Conservation (phyloP, 1,140 invertebrate genomes). For the Proctacanthus coquilletti region DNA sequence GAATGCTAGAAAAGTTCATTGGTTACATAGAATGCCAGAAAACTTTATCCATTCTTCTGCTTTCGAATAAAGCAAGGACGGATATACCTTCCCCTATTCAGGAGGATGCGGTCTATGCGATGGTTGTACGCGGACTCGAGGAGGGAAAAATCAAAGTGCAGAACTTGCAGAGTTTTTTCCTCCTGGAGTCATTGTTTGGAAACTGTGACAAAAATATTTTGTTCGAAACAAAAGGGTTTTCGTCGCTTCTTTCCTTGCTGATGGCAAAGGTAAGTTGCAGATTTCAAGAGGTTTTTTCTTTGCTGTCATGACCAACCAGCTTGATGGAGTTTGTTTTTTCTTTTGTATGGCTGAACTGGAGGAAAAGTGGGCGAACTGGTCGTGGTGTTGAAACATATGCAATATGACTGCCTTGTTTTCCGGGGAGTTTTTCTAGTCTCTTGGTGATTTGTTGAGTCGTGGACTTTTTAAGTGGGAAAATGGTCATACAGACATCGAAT, state of each 20-base stretch:
- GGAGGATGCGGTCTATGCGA: slow-evolving; percentile 7
- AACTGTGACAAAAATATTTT: slow-evolving; percentile 26
- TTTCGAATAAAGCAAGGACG: slow-evolving; percentile 6
- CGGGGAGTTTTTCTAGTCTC: too few species aligned
- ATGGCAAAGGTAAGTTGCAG: slow-evolving; percentile 23
- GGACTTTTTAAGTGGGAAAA: too few species aligned
- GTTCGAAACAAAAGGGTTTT: slow-evolving; percentile 24
- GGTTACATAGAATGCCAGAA: slow-evolving; percentile 20
- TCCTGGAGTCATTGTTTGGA: slow-evolving; percentile 14
- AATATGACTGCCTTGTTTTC: too few species aligned
- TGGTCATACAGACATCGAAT: too few species aligned
- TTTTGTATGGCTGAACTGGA: too few species aligned
- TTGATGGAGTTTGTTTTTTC: too few species aligned
- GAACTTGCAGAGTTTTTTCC: slow-evolving; percentile 10
- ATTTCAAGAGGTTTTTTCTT: too few species aligned
- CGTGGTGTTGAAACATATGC: too few species aligned
- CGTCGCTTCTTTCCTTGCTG: slow-evolving; percentile 20
- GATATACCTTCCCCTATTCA: slow-evolving; percentile 1
- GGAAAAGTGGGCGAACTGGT: too few species aligned
- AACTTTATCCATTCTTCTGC: slow-evolving; percentile 18
- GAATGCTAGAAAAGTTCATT: slow-evolving; percentile 28
- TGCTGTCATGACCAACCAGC: too few species aligned
- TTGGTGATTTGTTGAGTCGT: too few species aligned
- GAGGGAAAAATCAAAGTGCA: slow-evolving; percentile 6
- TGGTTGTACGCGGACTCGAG: slow-evolving; percentile 7